These are phyloP conservation scores for Microplitis manilae DNA, from an alignment of 2,888 invertebrate genomes.

Conservation along the genomic window DNA sequence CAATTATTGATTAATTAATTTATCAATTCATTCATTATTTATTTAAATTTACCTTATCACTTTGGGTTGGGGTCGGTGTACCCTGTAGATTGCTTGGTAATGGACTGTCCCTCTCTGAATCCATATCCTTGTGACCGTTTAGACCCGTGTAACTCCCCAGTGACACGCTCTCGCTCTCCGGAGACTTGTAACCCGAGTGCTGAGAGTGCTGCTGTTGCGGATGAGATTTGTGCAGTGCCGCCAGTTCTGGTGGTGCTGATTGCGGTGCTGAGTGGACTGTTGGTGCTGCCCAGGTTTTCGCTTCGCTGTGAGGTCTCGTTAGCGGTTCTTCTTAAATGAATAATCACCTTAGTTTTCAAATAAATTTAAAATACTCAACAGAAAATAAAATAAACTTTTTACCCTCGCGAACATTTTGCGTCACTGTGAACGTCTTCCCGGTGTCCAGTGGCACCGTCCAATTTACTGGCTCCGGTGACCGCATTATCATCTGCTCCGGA, in stretches of 20 bases:
- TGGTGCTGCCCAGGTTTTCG: slow-evolving; percentile 83
- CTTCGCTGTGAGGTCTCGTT: slow-evolving; percentile 90
- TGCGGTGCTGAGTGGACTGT: slow-evolving; percentile 78
- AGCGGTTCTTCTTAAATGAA: slow-evolving; percentile 78
- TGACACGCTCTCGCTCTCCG: slow-evolving; percentile 70
- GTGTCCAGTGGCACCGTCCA: slow-evolving; percentile 96
- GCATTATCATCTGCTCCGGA: slow-evolving; percentile 92
- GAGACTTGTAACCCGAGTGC: slow-evolving; percentile 69
- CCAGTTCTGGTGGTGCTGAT: slow-evolving; percentile 79
- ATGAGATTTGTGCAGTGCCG: slow-evolving; percentile 73
- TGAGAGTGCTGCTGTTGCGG: slow-evolving; percentile 61
- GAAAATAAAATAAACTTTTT: slow-evolving; percentile 48
- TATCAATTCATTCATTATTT: neutral
- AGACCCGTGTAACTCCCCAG: slow-evolving; percentile 68
- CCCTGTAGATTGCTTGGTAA: slow-evolving; percentile 61
- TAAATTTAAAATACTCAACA: too few species aligned
- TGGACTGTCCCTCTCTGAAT: slow-evolving; percentile 67
- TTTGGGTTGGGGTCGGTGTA: slow-evolving; percentile 58
- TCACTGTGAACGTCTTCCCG: slow-evolving; percentile 93
- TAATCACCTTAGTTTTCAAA: neutral
- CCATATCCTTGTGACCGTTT: slow-evolving; percentile 68
- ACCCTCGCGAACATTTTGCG: slow-evolving; percentile 90
- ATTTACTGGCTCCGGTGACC: slow-evolving; percentile 94
- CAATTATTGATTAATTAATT: neutral
- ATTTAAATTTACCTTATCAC: slow-evolving; percentile 53